Conservation (phyloP, 2,888 invertebrate species). For the Cerastoderma edule region DNA sequence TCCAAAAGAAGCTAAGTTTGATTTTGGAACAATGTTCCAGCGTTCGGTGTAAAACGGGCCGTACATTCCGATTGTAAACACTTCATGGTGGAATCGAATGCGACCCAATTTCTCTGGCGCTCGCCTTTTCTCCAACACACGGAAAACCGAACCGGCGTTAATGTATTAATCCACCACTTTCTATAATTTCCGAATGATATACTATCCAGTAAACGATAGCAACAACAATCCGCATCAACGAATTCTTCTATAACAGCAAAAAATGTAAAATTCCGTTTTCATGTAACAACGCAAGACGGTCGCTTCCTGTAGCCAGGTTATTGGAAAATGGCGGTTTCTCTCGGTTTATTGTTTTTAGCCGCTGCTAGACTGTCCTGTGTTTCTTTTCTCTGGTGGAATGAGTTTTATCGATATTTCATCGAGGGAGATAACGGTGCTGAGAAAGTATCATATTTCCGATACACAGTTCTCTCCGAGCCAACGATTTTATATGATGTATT, state of each 20-base stretch:
- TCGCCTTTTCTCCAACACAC: background rate
- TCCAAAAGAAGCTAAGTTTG: constrained; percentile 36
- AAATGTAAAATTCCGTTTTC: constrained; percentile 15
- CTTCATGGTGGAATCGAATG: constrained; percentile 19
- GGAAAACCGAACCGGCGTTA: background rate
- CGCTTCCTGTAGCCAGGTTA: constrained; percentile 6
- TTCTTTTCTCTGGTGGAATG: constrained; percentile 2
- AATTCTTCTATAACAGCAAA: constrained; percentile 21
- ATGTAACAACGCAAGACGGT: background rate
- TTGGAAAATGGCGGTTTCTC: constrained; percentile 26
- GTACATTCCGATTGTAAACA: constrained; percentile 23
- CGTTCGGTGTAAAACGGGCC: constrained; percentile 9
- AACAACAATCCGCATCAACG: constrained; percentile 15
- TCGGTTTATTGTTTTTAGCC: constrained; percentile 15
- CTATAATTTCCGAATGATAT: background rate
- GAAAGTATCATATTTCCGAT: constrained; percentile 11
- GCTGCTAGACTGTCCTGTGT: constrained; percentile 10
- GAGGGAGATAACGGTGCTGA: constrained; percentile 15
- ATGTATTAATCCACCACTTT: constrained; percentile 15
- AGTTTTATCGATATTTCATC: constrained; percentile 23
- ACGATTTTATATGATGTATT: too few relatives aligned
- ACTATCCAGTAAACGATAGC: constrained; percentile 5
- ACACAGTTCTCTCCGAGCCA: constrained; percentile 9
- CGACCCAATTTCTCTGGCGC: background rate
- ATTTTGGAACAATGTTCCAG: constrained; percentile 28